Conservation (phyloP, 2,888 invertebrate species). For the Dasypogon diadema region DNA sequence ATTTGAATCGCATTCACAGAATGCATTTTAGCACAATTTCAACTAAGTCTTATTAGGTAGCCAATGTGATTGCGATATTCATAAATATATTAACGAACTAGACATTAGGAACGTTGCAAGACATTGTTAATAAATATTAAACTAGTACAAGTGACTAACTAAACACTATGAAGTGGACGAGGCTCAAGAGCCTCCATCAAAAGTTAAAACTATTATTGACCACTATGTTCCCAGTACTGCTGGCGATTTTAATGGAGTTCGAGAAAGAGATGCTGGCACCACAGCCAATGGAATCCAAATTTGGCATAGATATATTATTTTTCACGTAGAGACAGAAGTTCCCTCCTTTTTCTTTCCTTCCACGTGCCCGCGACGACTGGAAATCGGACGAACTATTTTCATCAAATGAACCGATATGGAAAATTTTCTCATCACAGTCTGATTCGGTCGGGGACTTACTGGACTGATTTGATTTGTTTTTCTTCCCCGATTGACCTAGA, state of each 20-base stretch:
- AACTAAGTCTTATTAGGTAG: background rate
- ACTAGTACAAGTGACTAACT: no score
- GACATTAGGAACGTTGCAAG: background rate
- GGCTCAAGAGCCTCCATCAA: background rate
- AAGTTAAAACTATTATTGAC: constrained; percentile 62
- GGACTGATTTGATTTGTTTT: no score
- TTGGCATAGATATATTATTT: constrained; percentile 59
- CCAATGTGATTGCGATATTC: background rate
- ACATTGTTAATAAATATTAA: no score
- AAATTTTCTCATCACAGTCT: background rate
- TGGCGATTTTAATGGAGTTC: constrained; percentile 61
- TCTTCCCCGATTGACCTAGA: background rate
- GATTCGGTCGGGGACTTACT: constrained; percentile 6
- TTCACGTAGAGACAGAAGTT: constrained; percentile 23
- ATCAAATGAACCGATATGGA: background rate
- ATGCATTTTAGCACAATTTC: constrained; percentile 9
- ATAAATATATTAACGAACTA: constrained; percentile 20
- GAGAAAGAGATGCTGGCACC: constrained; percentile 60
- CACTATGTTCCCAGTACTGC: constrained; percentile 62
- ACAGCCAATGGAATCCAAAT: constrained; percentile 54
- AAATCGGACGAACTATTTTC: no score
- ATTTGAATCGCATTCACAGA: constrained; percentile 31
- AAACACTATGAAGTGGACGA: no score
- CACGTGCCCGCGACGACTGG: no score
- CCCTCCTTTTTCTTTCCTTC: background rate